Base-by-base conservation (phyloP, 2,113 vertebrate species). In the Perca flavescens region DNA sequence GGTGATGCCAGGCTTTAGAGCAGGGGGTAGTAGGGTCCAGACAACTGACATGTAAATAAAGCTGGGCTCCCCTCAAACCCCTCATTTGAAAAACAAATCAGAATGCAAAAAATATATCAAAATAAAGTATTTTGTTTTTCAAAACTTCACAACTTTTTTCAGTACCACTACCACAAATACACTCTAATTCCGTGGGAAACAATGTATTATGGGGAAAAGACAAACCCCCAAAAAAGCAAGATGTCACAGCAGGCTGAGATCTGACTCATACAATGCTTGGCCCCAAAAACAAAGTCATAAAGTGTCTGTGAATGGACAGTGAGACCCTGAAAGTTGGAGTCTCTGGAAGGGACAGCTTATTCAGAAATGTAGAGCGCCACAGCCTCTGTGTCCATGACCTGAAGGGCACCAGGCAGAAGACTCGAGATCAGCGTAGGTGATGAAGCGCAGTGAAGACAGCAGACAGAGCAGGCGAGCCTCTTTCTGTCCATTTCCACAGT, bases 261-360 rank as follows among this genome's bases (percentile, higher is more conserved):
- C 52, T 31, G 19, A 25, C 46, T 53, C 36, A 21, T 62, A 64
- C 31, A 31, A 61, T 31, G 64, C 50, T 86, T 60, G 61, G 78
- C 63, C 82, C 77, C 72, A 40, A 11, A 49, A 19, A 60, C 25
- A 83, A 86, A 80, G 60, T 84, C 49, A 52, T 54, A 57, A 64
- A 66, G 75, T 83, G 88, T 49, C 86, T 82, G 74, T 6, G 61
- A 85, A 61, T 61, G 16, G 49, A 63, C n/a, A 70, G 74, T 1
- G 60, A 77, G 67, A 68, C 69, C 36, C 68, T 40, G 50, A 28
- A 21, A 11, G 63, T 52, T 14, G 47, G 61, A 54, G 46, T 63
- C 52, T 83, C 50, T 66, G 50, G 31, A 79, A 82, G 61, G 76
- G 84, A 89, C 86, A 89, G 85, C 91, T 82, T 85, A 66, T 68